Conservation (phyloP, 2,888 invertebrate genomes). For the Barypeithes pellucidus region DNA sequence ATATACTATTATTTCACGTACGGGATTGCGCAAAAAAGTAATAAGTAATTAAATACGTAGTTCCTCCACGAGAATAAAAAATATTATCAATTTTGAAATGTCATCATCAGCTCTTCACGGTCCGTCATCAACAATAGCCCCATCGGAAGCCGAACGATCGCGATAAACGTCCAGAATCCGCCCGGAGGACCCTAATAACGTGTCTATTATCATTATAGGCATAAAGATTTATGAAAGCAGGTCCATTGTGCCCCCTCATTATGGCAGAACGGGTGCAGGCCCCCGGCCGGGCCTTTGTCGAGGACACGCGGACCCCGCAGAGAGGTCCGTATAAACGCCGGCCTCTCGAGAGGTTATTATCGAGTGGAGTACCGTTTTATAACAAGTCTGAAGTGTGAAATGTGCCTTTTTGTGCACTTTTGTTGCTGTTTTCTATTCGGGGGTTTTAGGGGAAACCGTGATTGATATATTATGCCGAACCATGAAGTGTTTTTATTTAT, state of each 20-base stretch:
- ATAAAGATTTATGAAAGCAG: slow-evolving; percentile 36
- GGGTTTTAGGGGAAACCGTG: background rate
- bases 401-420: slow-evolving; percentile 21
- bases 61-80: too few species aligned
- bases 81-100: slow-evolving; percentile 7
- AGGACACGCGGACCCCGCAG: slow-evolving; percentile 35
- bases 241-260: slow-evolving; percentile 45
- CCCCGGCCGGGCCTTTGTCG: slow-evolving; percentile 45
- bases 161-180: slow-evolving; percentile 17
- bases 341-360: slow-evolving; percentile 30
- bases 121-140: slow-evolving; percentile 9
- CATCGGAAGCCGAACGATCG: slow-evolving; percentile 33
- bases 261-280: slow-evolving; percentile 49
- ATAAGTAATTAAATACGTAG: too few species aligned
- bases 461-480: too few species aligned
- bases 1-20: too few species aligned
- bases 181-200: slow-evolving; percentile 34
- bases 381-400: slow-evolving; percentile 34
- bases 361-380: slow-evolving; percentile 37
- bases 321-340: slow-evolving; percentile 29
- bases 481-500: too few species aligned
- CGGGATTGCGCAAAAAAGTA: too few species aligned
- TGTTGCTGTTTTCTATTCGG: slow-evolving; percentile 8
- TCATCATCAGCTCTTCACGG: slow-evolving; percentile 13
- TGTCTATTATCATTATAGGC: slow-evolving; percentile 38